Evolutionary conservation across 2,888 invertebrate species (phyloP).

Genomic region (Caenorhabditis drosophilae): DNA sequence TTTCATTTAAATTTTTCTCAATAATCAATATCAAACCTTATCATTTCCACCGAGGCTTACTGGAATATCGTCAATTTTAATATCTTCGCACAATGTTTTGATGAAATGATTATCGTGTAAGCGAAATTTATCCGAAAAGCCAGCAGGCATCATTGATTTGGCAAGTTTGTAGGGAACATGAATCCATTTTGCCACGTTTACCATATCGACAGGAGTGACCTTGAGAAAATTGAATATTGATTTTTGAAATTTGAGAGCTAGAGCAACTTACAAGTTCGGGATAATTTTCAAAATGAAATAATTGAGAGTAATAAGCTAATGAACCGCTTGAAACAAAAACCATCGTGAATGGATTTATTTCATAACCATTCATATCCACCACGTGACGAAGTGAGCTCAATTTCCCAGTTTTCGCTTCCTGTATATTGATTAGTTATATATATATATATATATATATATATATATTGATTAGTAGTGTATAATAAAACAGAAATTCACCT

Average conservation of each 20-base stretch:
- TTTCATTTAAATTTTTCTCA: neutral
- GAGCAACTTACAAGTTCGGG: conserved; percentile 67
- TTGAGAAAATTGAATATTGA: conserved; percentile 14
- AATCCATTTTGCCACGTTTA: conserved; percentile 68
- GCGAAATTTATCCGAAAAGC: conserved; percentile 65
- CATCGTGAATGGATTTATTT: conserved; percentile 68
- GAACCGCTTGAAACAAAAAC: conserved; percentile 66
- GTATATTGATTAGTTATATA: conserved; percentile 7
- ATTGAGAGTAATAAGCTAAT: conserved; percentile 66
- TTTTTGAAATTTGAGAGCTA: neutral
- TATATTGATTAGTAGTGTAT: conserved; percentile 4
- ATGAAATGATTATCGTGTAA: conserved; percentile 65
- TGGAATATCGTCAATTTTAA: conserved; percentile 60
- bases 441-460: conserved; percentile 5
- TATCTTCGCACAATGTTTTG: conserved; percentile 55
- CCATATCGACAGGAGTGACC: conserved; percentile 63
- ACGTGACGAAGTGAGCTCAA: conserved; percentile 64
- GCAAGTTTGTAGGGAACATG: conserved; percentile 66
- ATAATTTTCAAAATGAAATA: conserved; percentile 69
- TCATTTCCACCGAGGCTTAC: conserved; percentile 63
- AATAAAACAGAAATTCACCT: conserved; percentile 23
- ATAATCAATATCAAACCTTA: conserved; percentile 32
- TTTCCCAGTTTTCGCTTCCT: conserved; percentile 63
- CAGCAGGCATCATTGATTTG: conserved; percentile 66
- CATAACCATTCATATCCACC: conserved; percentile 66